Conservation (phyloP, 1,140 invertebrate genomes). For the Lepidotrigona ventralis region DNA sequence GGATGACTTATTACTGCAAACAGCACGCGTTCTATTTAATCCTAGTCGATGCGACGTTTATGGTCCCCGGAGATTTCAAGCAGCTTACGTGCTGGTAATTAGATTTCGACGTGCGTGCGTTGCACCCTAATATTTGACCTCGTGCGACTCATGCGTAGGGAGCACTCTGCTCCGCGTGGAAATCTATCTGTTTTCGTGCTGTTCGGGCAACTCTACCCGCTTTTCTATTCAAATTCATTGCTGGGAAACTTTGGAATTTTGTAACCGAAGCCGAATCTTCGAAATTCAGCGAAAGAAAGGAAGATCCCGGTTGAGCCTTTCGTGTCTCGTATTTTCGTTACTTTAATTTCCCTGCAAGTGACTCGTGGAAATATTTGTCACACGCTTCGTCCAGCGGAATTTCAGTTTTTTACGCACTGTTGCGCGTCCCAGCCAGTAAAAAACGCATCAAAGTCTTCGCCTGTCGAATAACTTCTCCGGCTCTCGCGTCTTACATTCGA, state of each 20-base stretch:
- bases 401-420: neutral
- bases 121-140: constrained; percentile 55
- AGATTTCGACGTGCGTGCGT: constrained; percentile 69
- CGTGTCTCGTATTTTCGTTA: neutral
- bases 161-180: neutral
- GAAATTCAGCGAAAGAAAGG: neutral
- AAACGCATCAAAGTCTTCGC: neutral
- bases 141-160: constrained; percentile 17
- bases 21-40: constrained; percentile 38
- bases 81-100: constrained; percentile 72
- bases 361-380: neutral
- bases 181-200: neutral
- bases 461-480: neutral
- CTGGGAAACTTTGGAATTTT: neutral
- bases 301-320: neutral
- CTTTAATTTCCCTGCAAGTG: neutral
- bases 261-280: neutral
- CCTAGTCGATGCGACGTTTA: constrained; percentile 57
- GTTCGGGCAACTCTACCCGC: neutral
- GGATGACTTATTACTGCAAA: constrained; percentile 27
- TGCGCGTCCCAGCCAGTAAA: neutral
- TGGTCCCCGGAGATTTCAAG: constrained; percentile 65
- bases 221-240: neutral
- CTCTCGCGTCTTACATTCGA: no score
- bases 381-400: neutral